Conservation (phyloP, 92 coral and sea anemone genomes). For the Palythoa grandis region DNA sequence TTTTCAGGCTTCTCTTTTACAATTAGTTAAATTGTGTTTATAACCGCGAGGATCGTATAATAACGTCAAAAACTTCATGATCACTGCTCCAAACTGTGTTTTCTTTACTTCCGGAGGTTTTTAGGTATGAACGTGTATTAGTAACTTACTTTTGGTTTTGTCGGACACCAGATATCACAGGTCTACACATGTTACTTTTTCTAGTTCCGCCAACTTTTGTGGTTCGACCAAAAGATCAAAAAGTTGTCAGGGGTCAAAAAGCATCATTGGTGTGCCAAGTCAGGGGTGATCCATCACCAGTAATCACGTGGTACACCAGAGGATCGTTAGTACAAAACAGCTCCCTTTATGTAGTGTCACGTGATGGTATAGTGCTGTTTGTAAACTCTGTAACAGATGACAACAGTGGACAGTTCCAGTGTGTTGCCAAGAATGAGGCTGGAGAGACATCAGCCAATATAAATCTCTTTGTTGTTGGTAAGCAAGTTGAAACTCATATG, state of each 20-base stretch:
- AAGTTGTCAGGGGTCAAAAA: constrained; percentile 61
- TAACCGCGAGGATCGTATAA: no score
- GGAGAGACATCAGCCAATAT: constrained; percentile 56
- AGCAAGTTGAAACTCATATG: background rate
- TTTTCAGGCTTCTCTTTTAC: no score
- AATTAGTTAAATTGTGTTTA: no score
- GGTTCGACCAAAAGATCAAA: constrained; percentile 66
- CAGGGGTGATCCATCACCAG: constrained; percentile 79
- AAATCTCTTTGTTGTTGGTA: constrained; percentile 70
- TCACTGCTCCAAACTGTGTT: no score
- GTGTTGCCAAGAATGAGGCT: constrained; percentile 71
- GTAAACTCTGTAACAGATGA: constrained; percentile 51
- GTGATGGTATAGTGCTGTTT: constrained; percentile 58
- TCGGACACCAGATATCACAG: no score
- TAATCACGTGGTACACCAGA: constrained; percentile 73
- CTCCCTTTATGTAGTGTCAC: constrained; percentile 47
- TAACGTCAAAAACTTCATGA: no score
- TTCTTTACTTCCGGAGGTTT: no score
- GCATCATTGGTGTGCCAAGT: constrained; percentile 71
- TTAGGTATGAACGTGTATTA: no score
- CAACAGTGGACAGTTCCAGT: constrained; percentile 68
- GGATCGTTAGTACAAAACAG: background rate
- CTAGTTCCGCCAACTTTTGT: constrained; percentile 72
- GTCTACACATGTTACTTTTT: background rate
- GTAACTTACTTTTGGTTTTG: no score